phyloP scores from a whole-genome alignment of 2,888 invertebrate genomes.

The Nemapogon koenigi region DNA sequence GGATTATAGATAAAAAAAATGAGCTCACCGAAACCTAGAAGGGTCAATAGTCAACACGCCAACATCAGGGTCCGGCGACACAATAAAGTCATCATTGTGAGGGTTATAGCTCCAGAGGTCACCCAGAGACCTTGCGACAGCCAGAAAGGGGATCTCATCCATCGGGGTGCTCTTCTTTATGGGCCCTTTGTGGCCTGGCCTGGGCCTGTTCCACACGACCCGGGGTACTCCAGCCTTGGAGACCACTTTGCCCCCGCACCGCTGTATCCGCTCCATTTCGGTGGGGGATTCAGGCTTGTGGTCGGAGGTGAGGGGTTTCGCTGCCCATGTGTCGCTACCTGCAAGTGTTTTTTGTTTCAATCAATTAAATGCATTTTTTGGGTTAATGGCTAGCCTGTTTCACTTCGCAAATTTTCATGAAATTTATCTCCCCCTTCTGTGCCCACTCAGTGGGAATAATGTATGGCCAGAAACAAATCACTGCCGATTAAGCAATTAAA shows the following conservation, averaged over 20 bases:
- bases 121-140: constrained; percentile 94
- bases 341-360: constrained; percentile 16
- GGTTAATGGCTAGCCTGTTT: too few relatives aligned
- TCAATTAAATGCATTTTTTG: too few relatives aligned
- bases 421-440: too few relatives aligned
- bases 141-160: constrained; percentile 94
- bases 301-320: constrained; percentile 85
- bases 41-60: constrained; percentile 84
- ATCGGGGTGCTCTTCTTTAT: constrained; percentile 88
- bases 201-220: constrained; percentile 96
- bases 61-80: constrained; percentile 98
- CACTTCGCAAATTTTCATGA: too few relatives aligned
- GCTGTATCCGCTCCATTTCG: constrained; percentile 84
- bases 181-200: constrained; percentile 78
- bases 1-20: too few relatives aligned
- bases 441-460: too few relatives aligned
- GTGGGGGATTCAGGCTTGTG: constrained; percentile 92
- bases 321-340: constrained; percentile 76
- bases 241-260: constrained; percentile 77
- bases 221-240: constrained; percentile 87
- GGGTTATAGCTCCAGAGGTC: constrained; percentile 98
- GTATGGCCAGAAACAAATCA: too few relatives aligned
- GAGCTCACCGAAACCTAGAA: constrained; percentile 65
- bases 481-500: too few relatives aligned
- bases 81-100: constrained; percentile 88